Evolutionary conservation across 2,888 invertebrate genomes (phyloP), one percentile per base, ranked within the genome.

Genomic region (Cephus pulcher): DNA sequence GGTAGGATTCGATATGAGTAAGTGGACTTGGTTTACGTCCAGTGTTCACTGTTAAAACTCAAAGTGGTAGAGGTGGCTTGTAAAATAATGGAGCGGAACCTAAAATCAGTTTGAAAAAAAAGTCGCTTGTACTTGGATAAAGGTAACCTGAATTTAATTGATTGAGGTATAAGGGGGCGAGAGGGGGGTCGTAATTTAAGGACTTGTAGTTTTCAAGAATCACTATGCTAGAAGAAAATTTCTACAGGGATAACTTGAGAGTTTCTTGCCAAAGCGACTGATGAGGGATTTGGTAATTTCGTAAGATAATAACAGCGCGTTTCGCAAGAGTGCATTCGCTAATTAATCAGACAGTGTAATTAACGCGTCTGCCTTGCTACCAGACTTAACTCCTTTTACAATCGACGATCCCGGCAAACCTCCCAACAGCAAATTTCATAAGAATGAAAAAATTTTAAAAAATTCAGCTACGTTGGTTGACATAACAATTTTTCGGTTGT

Each of bases 1-100:
- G 82, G 79, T 74, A 77, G 80, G 78, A 82, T 81, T 83, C 74
- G 81, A 79, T 77, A 81, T 79, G 81, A 80, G 79, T 77, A 80
- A 75, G 78, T 78, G 79, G 69, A 75, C 79, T 79, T 74, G 76
- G 23, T 71, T 71, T 32, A 71, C 3, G 32, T 71, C 32, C 33
- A 11, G 11, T 15, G 34, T 34, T 71, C 4, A n/a, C 3, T 0
- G n/a, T 12, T 30, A 0, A 70, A 15, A 15, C 15, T 40, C 40
- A 15, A 40, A 40, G 40, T 15, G 15, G 15, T 23, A 23, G 40
- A 15, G 40, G 15, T 0, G 15, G 15, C 15, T 1, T 9, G 40
- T 56, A 9, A 56, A 56, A 23, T 56, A 23, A 56, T 23, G 1
- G 23, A 23, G 9, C 9, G 23, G 9, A 9, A 23, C 9, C 9